These are phyloP conservation scores for Saguinus midas DNA, from an alignment of 2,113 vertebrate genomes.

Conservation along the genomic window DNA sequence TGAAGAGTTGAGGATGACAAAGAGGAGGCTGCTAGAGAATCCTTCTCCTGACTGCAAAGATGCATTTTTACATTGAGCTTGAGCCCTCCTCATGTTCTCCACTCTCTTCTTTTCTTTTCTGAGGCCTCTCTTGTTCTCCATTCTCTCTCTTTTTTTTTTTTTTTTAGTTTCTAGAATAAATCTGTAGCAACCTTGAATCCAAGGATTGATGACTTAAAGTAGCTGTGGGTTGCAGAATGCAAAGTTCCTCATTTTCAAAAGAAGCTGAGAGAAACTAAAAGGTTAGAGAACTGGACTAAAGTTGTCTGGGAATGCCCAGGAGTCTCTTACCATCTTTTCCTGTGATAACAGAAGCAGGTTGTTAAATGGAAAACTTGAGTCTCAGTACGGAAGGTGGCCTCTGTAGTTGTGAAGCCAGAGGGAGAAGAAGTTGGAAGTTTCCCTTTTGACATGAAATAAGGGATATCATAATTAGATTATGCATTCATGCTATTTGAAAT, in stretches of 20 bases:
- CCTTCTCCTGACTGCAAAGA: not conserved
- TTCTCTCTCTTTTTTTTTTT: not conserved
- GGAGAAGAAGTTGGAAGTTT: not conserved
- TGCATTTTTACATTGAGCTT: not conserved
- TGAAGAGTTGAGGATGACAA: not conserved
- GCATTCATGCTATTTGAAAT: not conserved
- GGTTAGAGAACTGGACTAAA: not conserved
- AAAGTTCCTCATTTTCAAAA: not conserved
- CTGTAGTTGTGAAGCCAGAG: not conserved
- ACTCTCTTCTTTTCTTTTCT: not conserved
- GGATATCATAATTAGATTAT: not conserved
- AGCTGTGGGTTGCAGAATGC: not conserved
- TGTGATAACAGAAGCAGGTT: not conserved
- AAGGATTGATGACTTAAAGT: not conserved
- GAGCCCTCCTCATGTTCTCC: not conserved
- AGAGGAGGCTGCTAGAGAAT: not conserved
- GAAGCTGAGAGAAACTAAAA: not conserved
- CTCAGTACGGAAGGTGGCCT: not conserved
- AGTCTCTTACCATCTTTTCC: not conserved
- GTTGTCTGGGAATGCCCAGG: not conserved
- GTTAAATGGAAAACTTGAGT: not conserved
- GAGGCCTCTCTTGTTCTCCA: not conserved
- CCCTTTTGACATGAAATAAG: not conserved
- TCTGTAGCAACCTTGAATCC: not conserved
- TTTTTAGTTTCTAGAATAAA: conserved; percentile 14